Percentiles rank a stretch among this genome's conserved stretches.
phyloP scores from a whole-genome alignment of 2,113 vertebrate species.

The Triplophysa tibetana region DNA sequence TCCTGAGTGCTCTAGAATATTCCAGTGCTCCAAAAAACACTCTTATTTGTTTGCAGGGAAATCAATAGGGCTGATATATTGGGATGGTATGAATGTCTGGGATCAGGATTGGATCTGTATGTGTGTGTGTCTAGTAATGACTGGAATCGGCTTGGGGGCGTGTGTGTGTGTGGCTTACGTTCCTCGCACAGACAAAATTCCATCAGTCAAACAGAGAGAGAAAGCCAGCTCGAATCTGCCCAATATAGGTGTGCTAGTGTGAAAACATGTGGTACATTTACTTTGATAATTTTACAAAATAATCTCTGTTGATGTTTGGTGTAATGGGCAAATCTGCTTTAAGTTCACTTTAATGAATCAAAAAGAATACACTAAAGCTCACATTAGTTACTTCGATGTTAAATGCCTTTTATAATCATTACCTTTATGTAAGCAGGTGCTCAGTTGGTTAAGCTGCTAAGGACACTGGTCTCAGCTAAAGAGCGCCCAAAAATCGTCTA shows the following conservation, averaged over 20 bases:
- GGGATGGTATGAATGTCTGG: slow-evolving; percentile 74
- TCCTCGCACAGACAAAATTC: not conserved
- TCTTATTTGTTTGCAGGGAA: slow-evolving; percentile 71
- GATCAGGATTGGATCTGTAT: slow-evolving; percentile 66
- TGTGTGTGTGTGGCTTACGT: slow-evolving; percentile 20
- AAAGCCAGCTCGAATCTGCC: not conserved
- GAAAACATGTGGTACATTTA: not conserved
- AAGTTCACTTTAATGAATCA: no score
- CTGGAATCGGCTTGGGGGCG: slow-evolving; percentile 41
- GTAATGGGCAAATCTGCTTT: no score
- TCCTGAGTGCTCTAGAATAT: slow-evolving; percentile 66
- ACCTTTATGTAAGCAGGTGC: no score
- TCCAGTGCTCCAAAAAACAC: slow-evolving; percentile 65
- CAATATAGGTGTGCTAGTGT: not conserved
- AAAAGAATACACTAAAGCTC: no score
- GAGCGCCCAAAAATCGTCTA: no score
- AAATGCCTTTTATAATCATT: no score
- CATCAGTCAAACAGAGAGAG: not conserved
- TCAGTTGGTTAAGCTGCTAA: no score
- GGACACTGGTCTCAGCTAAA: no score
- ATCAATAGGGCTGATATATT: slow-evolving; percentile 81
- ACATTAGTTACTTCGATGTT: no score
- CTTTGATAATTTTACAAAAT: not conserved
- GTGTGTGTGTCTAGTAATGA: slow-evolving; percentile 61
- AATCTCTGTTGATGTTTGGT: no score